Evolutionary conservation across 2,113 vertebrate species (phyloP), one percentile per base, ranked within the genome.

Genomic region (Orcinus orca): DNA sequence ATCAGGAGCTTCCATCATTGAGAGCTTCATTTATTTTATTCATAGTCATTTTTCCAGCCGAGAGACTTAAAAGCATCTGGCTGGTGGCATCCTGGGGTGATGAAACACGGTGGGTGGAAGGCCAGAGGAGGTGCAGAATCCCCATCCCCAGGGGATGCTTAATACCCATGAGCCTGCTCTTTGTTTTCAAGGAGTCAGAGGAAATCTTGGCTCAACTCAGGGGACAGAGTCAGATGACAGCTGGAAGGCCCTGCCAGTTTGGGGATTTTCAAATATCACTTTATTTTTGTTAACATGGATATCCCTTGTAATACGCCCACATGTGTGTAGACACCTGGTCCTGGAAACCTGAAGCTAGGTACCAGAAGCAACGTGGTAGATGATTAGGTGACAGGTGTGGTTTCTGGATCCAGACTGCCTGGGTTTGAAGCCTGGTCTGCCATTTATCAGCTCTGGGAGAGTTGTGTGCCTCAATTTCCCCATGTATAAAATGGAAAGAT

Each of bases 11-110:
- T 87, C 96, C 67, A 23, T 36, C 68, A 6, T 4, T 38, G 90
- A 80, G 62, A 79, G 76, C 84, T 96, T 90, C 92, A 41, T 96
- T 96, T 96, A 44, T 86, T 97, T 97, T 85, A 92, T 95, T 95
- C 95, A 70, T 26, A 89, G 86, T 81, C 96, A 74, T 96, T 96
- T 96, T 97, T 92, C 95, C 96, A 97, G 93, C 92, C 18, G 95
- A 95, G 82, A 97, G 76, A 82, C 89, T 92, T 80, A 71, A 95
- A 97, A 95, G 86, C 2, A 2, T n/a, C 92, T 92, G 58, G 77
- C 77, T 47, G 2, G 60, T 47, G 55, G 85, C 94, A 65, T 88
- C 82, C 79, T 33, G 60, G 76, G 89, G 86, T 77, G 96, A 90
- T 73, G 58, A 96, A 96, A 95, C 71, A 38, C 60, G 53, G 53